A percentile compares a stretch with the other conserved stretches of the same genome.
Conservation (phyloP, 1,140 invertebrate genomes). For the Dinothrombium tinctorium region DNA sequence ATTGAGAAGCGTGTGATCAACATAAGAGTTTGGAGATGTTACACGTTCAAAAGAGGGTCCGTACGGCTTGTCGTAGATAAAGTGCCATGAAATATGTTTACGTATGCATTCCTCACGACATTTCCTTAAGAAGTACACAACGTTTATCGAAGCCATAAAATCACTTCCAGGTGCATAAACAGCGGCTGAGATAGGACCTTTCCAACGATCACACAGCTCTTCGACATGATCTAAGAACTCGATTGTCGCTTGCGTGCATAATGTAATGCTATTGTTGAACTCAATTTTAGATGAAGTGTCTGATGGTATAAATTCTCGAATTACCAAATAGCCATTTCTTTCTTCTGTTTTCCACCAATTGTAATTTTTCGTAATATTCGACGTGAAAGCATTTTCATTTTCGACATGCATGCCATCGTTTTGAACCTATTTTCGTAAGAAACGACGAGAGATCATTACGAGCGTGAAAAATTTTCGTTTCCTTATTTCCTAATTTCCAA, state of each 20-base stretch:
- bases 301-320: constrained; percentile 54
- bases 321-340: constrained; percentile 63
- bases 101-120: constrained; percentile 14
- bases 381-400: too few species aligned
- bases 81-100: constrained; percentile 15
- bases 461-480: too few species aligned
- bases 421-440: too few species aligned
- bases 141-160: constrained; percentile 31
- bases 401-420: too few species aligned
- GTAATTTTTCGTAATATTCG: too few species aligned
- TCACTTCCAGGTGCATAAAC: constrained; percentile 49
- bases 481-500: too few species aligned
- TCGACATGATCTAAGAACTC: constrained; percentile 67
- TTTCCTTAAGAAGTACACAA: constrained; percentile 34
- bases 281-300: too few species aligned
- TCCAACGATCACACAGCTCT: constrained; percentile 46
- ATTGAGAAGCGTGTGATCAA: not conserved
- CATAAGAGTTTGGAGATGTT: constrained; percentile 2
- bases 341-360: constrained; percentile 25
- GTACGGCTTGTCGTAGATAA: constrained; percentile 14
- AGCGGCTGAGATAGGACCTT: constrained; percentile 42
- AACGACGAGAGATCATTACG: too few species aligned
- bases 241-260: constrained; percentile 62
- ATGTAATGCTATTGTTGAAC: constrained; percentile 47
- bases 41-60: constrained; percentile 5